Conservation (phyloP, 2,888 invertebrate species). For the Podotricha telesiphe region DNA sequence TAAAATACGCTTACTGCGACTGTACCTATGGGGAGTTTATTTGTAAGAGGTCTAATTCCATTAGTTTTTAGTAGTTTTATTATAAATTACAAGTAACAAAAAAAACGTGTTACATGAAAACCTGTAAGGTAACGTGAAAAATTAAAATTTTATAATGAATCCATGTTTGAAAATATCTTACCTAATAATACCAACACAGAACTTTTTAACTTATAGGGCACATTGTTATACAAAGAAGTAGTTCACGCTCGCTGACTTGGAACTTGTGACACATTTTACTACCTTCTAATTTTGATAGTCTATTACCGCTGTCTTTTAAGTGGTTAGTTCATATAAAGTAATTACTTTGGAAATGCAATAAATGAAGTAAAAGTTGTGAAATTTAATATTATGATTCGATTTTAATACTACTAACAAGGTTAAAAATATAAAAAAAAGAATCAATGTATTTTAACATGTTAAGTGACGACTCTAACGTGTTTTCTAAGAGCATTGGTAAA, state of each 20-base stretch:
- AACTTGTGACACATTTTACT: slow-evolving; percentile 8
- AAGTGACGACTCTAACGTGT: neutral
- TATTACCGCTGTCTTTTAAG: slow-evolving; percentile 6
- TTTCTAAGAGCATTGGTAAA: slow-evolving; percentile 18
- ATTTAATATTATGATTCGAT: neutral
- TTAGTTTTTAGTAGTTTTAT: neutral
- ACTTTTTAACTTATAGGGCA: neutral
- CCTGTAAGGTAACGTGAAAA: too few relatives aligned
- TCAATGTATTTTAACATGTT: neutral
- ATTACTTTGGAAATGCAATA: neutral
- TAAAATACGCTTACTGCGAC: too few relatives aligned
- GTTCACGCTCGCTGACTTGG: neutral
- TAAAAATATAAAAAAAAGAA: neutral
- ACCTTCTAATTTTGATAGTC: slow-evolving; percentile 9
- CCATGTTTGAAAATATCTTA: neutral
- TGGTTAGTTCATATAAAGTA: slow-evolving; percentile 4
- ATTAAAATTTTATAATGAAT: too few relatives aligned
- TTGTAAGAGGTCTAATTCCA: neutral
- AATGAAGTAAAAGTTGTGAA: neutral
- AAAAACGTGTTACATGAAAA: too few relatives aligned
- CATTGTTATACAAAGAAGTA: neutral
- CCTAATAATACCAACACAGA: neutral
- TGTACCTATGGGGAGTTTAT: neutral
- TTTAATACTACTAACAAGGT: neutral
- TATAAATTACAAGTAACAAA: neutral